Conservation (phyloP, 2,888 invertebrate genomes). For the Zootermopsis nevadensis region DNA sequence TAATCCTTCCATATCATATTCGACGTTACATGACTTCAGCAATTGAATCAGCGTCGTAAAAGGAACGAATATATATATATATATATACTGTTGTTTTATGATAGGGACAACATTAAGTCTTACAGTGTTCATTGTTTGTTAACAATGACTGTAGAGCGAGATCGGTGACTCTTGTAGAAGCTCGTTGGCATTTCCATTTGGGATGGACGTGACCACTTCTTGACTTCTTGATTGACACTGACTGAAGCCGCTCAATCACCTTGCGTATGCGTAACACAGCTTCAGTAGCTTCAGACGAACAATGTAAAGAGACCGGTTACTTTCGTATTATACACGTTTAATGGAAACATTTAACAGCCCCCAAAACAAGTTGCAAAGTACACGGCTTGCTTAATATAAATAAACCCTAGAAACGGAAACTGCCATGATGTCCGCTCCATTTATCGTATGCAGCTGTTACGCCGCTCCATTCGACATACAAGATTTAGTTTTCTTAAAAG, state of each 20-base stretch:
- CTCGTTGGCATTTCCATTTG: constrained; percentile 31
- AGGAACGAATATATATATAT: no score
- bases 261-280: constrained; percentile 13
- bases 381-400: neutral
- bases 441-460: neutral
- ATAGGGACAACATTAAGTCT: no score
- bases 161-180: neutral
- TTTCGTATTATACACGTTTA: constrained; percentile 30
- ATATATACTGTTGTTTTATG: no score
- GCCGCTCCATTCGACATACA: neutral
- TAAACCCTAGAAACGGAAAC: neutral
- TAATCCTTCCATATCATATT: no score
- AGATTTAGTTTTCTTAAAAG: constrained; percentile 12
- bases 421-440: constrained; percentile 31
- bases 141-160: constrained; percentile 30
- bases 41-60: no score
- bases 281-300: neutral
- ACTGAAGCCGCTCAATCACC: constrained; percentile 42
- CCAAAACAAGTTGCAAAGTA: constrained; percentile 18
- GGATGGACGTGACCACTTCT: constrained; percentile 32
- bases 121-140: constrained; percentile 6
- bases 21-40: no score
- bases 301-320: constrained; percentile 29
- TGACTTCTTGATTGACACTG: constrained; percentile 42
- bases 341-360: constrained; percentile 28